Conservation (phyloP, 2,113 vertebrate species). For the Serinus canaria region DNA sequence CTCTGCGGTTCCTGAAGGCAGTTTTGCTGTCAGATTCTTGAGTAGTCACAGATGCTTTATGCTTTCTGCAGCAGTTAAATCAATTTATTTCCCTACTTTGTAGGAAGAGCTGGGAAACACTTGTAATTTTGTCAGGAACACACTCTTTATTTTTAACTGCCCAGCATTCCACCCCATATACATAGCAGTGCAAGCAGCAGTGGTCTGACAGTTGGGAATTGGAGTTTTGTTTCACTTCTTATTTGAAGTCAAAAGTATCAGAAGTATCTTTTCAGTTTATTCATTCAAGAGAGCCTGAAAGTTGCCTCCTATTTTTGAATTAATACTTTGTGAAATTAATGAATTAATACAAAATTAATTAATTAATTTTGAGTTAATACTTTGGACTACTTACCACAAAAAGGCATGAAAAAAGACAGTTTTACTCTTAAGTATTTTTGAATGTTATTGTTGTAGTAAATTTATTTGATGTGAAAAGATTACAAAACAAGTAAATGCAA, state of each 20-base stretch:
- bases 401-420: not conserved
- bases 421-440: not conserved
- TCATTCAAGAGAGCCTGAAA: not conserved
- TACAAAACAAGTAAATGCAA: not conserved
- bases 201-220: not conserved
- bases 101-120: not conserved
- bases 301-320: not conserved
- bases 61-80: not conserved
- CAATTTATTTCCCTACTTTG: not conserved
- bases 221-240: not conserved
- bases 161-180: not conserved
- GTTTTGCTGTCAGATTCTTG: not conserved
- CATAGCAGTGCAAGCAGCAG: not conserved
- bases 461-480: not conserved
- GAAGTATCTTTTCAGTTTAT: not conserved
- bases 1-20: not conserved
- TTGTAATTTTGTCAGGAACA: not conserved
- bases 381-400: not conserved
- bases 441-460: not conserved
- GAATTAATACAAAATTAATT: too few relatives aligned
- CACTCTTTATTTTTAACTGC: not conserved
- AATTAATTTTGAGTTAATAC: not conserved
- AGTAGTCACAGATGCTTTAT: not conserved
- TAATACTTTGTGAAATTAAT: not conserved
- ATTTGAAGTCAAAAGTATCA: not conserved